Conservation (phyloP, 2,888 invertebrate genomes). For the Acrobasis suavella region DNA sequence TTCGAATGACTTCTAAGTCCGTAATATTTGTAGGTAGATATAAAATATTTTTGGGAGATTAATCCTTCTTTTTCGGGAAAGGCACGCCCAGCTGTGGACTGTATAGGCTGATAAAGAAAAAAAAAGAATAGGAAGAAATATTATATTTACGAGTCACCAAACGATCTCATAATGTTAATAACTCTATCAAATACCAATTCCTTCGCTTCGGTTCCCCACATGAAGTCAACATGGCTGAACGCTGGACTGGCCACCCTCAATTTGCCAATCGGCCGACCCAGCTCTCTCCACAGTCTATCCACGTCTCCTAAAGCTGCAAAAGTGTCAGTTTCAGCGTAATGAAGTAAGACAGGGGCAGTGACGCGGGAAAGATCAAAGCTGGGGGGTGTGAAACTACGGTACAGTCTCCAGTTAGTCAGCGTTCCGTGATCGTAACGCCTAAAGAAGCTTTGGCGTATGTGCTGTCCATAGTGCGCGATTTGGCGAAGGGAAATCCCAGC, state of each 20-base stretch:
- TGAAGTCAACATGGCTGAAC: constrained; percentile 87
- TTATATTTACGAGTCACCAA: constrained; percentile 34
- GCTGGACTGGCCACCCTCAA: constrained; percentile 77
- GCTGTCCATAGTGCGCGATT: constrained; percentile 86
- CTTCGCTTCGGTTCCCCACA: constrained; percentile 83
- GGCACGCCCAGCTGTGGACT: not conserved
- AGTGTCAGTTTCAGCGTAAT: constrained; percentile 84
- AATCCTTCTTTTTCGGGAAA: not conserved
- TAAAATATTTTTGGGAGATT: no score
- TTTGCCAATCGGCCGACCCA: constrained; percentile 74
- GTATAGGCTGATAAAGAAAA: no score
- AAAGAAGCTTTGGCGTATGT: constrained; percentile 71
- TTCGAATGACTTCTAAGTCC: no score
- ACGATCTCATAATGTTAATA: constrained; percentile 66
- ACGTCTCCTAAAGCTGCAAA: constrained; percentile 79
- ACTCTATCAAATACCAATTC: constrained; percentile 80
- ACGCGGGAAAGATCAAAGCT: constrained; percentile 77
- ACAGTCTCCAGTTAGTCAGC: constrained; percentile 72
- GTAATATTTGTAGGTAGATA: no score
- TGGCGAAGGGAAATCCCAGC: constrained; percentile 86
- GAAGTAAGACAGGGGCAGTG: constrained; percentile 81
- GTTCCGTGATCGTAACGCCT: constrained; percentile 78
- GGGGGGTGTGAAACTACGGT: constrained; percentile 78
- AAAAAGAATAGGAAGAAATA: no score
- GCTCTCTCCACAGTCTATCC: constrained; percentile 63